Evolutionary conservation across 2,888 invertebrate species (phyloP), one percentile per base, ranked within the genome.

Genomic region (Litoditis marina): DNA sequence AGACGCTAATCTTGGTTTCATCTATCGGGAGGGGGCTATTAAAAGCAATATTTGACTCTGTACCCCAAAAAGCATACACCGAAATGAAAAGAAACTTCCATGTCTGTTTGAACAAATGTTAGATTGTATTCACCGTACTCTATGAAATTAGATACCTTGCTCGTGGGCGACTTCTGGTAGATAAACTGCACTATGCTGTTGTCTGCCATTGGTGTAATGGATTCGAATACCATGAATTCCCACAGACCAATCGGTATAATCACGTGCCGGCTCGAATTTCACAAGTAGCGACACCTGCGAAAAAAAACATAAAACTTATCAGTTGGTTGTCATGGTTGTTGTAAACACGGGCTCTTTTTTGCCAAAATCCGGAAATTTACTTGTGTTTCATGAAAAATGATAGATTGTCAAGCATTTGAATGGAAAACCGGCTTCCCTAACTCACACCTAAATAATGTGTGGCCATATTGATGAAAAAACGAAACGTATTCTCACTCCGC

Each of bases 121-220:
- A n/a, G n/a, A n/a, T n/a, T n/a, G n/a, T n/a, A n/a, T n/a, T n/a
- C n/a, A n/a, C n/a, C n/a, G n/a, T n/a, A n/a, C n/a, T n/a, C n/a
- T n/a, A n/a, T n/a, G n/a, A n/a, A n/a, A n/a, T n/a, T n/a, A n/a
- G n/a, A 46, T 84, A 92, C 94, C 96, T 90, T 98, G 96, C 85
- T 98, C 96, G 59, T 90, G 89, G 75, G 96, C 94, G 77, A 98
- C 95, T 87, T 96, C 93, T 58, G 98, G 98, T 85, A 98, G 87
- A 86, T 95, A 99, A 73, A 98, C 99, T 82, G 98, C 96, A 73
- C 94, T 94, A 82, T 93, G 89, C 84, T 61, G 28, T 8, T 62
- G 63, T 16, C 70, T 72, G 71, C 85, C 95, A 91, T 82, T 93
- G 84, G 95, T 94, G 84, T 96, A 99, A 86, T 98, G 95, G 78